Conservation (phyloP, 92 coral and sea anemone genomes). For the Anthopleura xanthogrammica region DNA sequence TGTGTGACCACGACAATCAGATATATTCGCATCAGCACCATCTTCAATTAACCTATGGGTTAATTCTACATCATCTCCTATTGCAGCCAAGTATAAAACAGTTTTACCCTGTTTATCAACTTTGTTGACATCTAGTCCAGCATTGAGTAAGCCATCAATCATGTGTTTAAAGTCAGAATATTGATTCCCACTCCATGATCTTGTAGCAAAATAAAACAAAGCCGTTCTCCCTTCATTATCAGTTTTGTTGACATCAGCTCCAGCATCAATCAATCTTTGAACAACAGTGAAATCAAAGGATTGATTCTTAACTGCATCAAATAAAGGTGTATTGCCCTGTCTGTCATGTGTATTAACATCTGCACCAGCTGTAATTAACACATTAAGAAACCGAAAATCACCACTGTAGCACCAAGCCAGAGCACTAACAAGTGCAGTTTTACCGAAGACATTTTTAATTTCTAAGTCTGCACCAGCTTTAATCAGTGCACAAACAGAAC, state of each 20-base stretch:
- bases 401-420: background rate
- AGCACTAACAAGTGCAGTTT: too few relatives aligned
- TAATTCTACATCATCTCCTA: too few relatives aligned
- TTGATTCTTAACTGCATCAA: background rate
- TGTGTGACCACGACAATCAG: background rate
- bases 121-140: background rate
- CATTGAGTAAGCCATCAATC: background rate
- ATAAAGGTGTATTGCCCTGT: conserved; percentile 11
- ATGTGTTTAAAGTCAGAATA: background rate
- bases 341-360: conserved; percentile 1
- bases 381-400: background rate
- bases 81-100: background rate
- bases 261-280: conserved; percentile 1
- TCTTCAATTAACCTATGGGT: background rate
- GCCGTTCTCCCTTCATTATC: too few relatives aligned
- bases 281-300: background rate
- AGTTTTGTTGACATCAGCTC: background rate
- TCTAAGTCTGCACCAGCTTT: background rate
- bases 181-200: too few relatives aligned
- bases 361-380: background rate
- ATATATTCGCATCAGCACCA: background rate
- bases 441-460: too few relatives aligned
- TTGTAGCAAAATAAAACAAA: too few relatives aligned
- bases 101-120: background rate
- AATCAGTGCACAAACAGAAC: background rate